phyloP scores from a whole-genome alignment of 2,797 vertebrate species.

The Vireo griseus region DNA sequence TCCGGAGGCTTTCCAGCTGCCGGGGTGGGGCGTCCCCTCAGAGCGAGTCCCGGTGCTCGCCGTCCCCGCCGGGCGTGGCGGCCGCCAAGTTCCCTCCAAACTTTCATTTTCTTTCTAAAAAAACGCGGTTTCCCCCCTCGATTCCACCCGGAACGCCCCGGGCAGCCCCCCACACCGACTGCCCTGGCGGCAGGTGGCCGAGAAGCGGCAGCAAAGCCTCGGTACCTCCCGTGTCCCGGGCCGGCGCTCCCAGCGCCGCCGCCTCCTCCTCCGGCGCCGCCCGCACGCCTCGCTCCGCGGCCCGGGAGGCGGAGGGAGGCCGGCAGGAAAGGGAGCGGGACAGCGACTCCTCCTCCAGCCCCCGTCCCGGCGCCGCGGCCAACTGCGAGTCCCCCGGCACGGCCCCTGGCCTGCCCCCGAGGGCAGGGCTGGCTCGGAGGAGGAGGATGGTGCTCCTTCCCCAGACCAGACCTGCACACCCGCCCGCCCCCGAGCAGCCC shows the following conservation, averaged over 20 bases:
- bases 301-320: conserved; percentile 9
- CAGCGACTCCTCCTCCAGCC: background rate
- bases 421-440: background rate
- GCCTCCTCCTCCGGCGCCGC: background rate
- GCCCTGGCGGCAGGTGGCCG: background rate
- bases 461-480: background rate
- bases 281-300: background rate
- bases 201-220: background rate
- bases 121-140: accelerated
- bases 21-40: background rate
- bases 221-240: conserved; percentile 24
- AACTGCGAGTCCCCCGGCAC: background rate
- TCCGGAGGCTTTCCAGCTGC: accelerated
- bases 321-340: background rate
- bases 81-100: background rate
- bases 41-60: background rate
- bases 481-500: background rate
- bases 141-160: background rate
- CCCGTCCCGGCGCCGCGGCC: background rate
- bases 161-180: background rate
- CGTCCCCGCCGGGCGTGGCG: background rate
- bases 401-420: background rate
- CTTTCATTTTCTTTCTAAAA: background rate
- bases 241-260: background rate
- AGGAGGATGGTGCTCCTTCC: background rate